phyloP scores from a whole-genome alignment of 2,113 vertebrate species.

The Agelaius tricolor region DNA sequence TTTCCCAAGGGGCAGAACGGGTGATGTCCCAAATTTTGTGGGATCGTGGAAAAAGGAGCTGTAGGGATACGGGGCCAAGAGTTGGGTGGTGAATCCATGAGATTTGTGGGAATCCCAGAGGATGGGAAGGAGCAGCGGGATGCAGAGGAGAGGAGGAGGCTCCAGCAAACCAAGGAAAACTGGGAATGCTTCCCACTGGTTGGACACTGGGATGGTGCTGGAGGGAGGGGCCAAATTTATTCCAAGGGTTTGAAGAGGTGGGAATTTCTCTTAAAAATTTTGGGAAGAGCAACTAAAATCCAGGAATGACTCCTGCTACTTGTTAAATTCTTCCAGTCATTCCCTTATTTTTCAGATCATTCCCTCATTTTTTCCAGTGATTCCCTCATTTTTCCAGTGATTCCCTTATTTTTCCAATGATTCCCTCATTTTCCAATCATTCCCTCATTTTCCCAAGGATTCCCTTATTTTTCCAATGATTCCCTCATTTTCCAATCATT shows the following conservation, averaged over 20 bases:
- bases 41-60: background rate
- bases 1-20: background rate
- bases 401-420: background rate
- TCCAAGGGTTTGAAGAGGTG: background rate
- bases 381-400: background rate
- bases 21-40: background rate
- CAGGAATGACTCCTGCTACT: background rate
- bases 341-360: background rate
- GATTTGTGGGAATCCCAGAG: background rate
- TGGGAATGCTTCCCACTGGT: background rate
- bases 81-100: background rate
- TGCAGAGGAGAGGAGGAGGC: background rate
- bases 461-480: too few relatives aligned
- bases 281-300: background rate
- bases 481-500: background rate
- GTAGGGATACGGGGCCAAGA: accelerated
- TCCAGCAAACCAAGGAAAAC: background rate
- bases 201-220: accelerated
- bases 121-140: background rate
- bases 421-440: accelerated
- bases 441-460: background rate
- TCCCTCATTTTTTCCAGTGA: background rate
- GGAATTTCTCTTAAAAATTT: background rate
- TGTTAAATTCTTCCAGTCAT: background rate
- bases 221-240: background rate